Base-by-base conservation (phyloP, 92 coral and sea anemone genomes). In the Heteractis magnifica region DNA sequence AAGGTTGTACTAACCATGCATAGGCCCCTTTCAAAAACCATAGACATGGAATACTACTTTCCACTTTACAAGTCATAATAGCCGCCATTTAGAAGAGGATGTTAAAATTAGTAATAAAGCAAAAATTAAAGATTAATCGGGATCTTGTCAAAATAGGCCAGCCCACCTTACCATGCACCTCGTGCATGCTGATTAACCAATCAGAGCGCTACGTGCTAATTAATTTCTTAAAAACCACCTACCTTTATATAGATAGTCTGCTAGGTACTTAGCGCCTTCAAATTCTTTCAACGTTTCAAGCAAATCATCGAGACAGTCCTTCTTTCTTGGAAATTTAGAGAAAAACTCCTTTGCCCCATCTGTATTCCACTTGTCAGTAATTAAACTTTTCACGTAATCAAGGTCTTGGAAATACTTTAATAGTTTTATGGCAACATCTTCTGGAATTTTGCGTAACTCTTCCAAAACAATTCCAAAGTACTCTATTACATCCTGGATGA, bases 381-480 rank as follows among this genome's bases (percentile, higher is more conserved):
- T 53, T 14, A 68, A 68, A 9, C 73, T 68, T 10, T 3, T 11
- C 26, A 5, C 15, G 12, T 7, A 14, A n/a, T 62, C 20, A 0
- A 55, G 59, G 14, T 55, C 10, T 18, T 18, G 10, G 44, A 68
- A 26, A 7, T 21, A 10, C 49, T 15, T 68, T 18, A 6, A 6
- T 10, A 64, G 8, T 18, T 64, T 6, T 64, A n/a, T 4, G n/a
- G 34, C 76, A 51, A 68, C n/a, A 26, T 70, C 77, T 53, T 81
- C 77, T 49, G 84, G 77, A 6, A 56, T 8, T 3, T 81, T 77
- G 51, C 59, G 18, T n/a, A 81, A 51, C 23, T 18, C 18, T 0
- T 70, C 77, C 18, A 70, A 68, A 19, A 10, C 19, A 34, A 81
- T 71, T 4, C 84, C 84, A 70, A 74, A 68, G 77, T 81, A 81